Evolutionary conservation across 2,113 vertebrate species (phyloP), one percentile per base, ranked within the genome.

Genomic region (Chaetodon auriga): DNA sequence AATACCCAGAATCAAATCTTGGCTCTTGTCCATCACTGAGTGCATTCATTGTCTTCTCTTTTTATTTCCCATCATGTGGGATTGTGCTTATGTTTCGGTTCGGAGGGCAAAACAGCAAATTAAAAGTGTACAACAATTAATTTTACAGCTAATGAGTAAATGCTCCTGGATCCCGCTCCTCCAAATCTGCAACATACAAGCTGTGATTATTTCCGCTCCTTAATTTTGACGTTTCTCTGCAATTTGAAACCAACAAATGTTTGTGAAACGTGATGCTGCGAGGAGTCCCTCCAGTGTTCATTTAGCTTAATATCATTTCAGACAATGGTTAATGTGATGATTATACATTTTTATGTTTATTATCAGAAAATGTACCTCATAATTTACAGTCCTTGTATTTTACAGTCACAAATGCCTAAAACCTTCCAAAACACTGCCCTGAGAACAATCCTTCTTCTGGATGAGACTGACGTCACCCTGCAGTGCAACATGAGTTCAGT

Each of bases 381-480:
- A 61, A 71, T 68, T 71, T 53, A 70, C 35, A 80, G 4, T 3
- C 14, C 0, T 49, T 30, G 4, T 76, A 61, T 73, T 83, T 38
- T 30, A 76, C 23, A 58, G 13, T 58, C 16, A 30, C 30, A 54
- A 18, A 11, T 38, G n/a, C 5, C 21, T 16, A 70, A 36, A 51
- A 60, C 15, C 0, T 7, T 45, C 38, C 23, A 21, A 65, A 14
- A 23, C 12, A 6, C 41, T 21, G 21, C 23, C 54, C 18, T 12
- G 16, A 60, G n/a, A 30, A 65, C 25, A 23, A 30, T 30, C 30
- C 4, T 25, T 0, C 54, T 54, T 21, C 36, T 41, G 64, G 11
- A 25, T 45, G 58, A 43, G 43, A 75, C 21, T 5, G 41, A 53
- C 53, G 38, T 35, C 30, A 61, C 7, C 12, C 16, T 48, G 57